Percentiles rank a stretch among this genome's conserved stretches.
Evolutionary conservation across 1,140 invertebrate genomes (phyloP).

Genomic region (Hyposmocoma kahamanoa): DNA sequence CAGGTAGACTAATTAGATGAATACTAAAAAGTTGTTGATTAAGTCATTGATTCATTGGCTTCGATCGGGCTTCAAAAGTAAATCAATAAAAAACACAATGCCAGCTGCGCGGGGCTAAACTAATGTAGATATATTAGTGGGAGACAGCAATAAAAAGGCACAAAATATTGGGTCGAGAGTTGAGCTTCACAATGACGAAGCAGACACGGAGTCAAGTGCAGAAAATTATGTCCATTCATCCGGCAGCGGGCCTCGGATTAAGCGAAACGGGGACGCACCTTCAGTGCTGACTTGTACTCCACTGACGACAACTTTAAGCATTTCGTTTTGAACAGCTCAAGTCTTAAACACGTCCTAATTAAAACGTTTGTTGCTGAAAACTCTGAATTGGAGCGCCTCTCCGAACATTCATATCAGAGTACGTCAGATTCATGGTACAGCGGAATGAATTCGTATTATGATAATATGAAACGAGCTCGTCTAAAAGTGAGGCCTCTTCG

Average conservation of each 20-base stretch:
- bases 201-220: slow-evolving; percentile 64
- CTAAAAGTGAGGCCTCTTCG: no score
- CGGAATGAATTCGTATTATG: no score
- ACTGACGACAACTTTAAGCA: slow-evolving; percentile 45
- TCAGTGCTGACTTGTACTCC: slow-evolving; percentile 27
- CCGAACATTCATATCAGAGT: no score
- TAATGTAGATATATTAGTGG: slow-evolving; percentile 6
- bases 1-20: no score
- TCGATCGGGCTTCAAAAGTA: no score
- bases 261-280: slow-evolving; percentile 53
- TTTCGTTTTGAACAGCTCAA: slow-evolving; percentile 28
- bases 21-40: no score
- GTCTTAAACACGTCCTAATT: slow-evolving; percentile 23
- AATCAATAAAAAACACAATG: slow-evolving; percentile 1
- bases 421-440: no score
- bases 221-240: slow-evolving; percentile 70
- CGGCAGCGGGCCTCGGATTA: slow-evolving; percentile 49
- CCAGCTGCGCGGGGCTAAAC: not conserved
- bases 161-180: slow-evolving; percentile 32
- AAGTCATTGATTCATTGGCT: no score
- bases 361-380: slow-evolving; percentile 26
- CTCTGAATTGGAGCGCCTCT: no score
- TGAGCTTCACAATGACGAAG: slow-evolving; percentile 48
- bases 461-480: no score
- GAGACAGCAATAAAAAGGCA: slow-evolving; percentile 52